These are phyloP conservation scores for Anguilla pacifica DNA, from an alignment of 2,797 vertebrate genomes.

Conservation along the genomic window DNA sequence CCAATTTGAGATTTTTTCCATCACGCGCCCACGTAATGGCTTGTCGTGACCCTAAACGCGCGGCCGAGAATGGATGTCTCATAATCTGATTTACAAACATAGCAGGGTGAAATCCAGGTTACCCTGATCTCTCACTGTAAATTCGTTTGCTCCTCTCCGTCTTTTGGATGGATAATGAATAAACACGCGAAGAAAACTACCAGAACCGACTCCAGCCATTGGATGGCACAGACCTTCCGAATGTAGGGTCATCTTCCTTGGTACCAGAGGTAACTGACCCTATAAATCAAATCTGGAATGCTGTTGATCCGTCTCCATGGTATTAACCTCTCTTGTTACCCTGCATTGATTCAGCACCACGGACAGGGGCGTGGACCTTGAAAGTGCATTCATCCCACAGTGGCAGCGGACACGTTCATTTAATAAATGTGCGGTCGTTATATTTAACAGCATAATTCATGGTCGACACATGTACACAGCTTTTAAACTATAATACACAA, in stretches of 20 bases:
- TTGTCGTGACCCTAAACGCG: conserved; percentile 10
- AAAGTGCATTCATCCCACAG: not conserved
- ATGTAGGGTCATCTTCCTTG: not conserved
- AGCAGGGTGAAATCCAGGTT: not conserved
- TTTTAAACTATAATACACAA: not conserved
- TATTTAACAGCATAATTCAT: not conserved
- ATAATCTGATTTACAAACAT: conserved; percentile 41
- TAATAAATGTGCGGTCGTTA: not conserved
- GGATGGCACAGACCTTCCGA: not conserved
- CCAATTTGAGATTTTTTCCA: conserved; percentile 18
- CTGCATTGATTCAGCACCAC: conserved; percentile 50
- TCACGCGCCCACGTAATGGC: not conserved
- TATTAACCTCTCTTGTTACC: conserved; percentile 29
- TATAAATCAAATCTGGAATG: conserved; percentile 35
- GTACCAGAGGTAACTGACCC: conserved; percentile 30
- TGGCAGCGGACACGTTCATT: not conserved
- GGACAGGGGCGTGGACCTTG: conserved; percentile 42
- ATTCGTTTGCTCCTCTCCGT: not conserved
- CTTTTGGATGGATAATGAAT: not conserved
- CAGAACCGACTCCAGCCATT: not conserved
- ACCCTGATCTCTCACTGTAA: not conserved
- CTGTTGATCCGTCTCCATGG: conserved; percentile 35
- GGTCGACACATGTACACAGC: not conserved
- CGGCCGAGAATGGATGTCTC: not conserved
- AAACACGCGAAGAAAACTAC: not conserved